Percentiles rank a stretch among this genome's conserved stretches.
Evolutionary conservation across 2,888 invertebrate species (phyloP).

Genomic region (Pocota personata): DNA sequence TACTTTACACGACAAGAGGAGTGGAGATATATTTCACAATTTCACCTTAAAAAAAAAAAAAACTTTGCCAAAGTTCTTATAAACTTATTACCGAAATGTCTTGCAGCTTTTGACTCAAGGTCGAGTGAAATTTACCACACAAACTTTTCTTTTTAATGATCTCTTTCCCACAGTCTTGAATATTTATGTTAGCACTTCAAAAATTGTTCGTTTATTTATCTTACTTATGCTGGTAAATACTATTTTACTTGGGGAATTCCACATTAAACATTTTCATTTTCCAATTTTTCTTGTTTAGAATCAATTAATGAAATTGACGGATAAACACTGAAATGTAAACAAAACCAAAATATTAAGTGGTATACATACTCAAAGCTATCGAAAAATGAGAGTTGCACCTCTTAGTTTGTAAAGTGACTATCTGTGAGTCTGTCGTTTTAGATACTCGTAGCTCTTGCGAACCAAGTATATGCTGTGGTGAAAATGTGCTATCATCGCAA

Average conservation of each 20-base stretch:
- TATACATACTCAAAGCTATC: not conserved
- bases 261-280: not conserved
- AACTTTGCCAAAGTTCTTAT: not conserved
- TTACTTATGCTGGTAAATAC: not conserved
- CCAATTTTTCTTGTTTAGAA: not conserved
- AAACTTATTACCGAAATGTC: not conserved
- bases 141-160: slow-evolving; percentile 28
- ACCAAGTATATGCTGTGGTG: not conserved
- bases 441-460: not conserved
- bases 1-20: not conserved
- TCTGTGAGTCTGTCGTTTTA: not conserved
- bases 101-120: not conserved
- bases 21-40: not conserved
- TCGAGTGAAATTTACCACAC: not conserved
- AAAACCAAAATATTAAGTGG: slow-evolving; percentile 5
- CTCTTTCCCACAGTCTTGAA: not conserved
- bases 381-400: not conserved
- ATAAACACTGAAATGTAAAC: slow-evolving; percentile 28
- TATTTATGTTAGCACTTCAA: not conserved
- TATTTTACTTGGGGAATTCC: not conserved
- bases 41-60: not conserved
- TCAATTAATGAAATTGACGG: not conserved
- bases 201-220: not conserved
- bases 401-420: not conserved
- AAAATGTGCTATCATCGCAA: not conserved